These are phyloP conservation scores for Camponotus pennsylvanicus DNA, from an alignment of 1,140 invertebrate genomes.

Conservation along the genomic window DNA sequence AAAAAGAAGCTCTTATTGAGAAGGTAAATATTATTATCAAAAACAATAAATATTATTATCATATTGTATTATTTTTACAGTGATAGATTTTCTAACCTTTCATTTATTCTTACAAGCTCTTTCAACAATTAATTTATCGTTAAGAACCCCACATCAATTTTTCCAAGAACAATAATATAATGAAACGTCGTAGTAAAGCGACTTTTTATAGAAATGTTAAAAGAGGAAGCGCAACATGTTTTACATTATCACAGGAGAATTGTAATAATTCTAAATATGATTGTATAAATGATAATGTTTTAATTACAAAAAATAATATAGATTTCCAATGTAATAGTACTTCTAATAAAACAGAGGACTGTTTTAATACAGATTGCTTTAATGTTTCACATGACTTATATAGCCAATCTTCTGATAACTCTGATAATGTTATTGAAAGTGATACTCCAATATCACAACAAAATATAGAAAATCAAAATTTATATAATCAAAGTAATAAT, in stretches of 20 bases:
- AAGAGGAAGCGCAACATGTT: slow-evolving; percentile 9
- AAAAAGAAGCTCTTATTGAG: no score
- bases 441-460: background rate
- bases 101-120: no score
- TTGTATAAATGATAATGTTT: background rate
- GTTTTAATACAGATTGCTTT: background rate
- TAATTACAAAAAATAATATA: background rate
- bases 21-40: no score
- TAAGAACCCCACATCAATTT: no score
- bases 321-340: background rate
- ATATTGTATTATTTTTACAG: no score
- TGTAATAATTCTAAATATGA: background rate
- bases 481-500: background rate
- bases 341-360: background rate
- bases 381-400: background rate
- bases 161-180: background rate
- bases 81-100: no score
- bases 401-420: background rate
- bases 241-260: background rate
- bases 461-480: slow-evolving; percentile 3
- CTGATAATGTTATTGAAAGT: background rate
- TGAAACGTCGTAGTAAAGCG: slow-evolving; percentile 12
- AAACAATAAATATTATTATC: no score
- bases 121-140: no score
- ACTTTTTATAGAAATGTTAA: slow-evolving; percentile 17